Evolutionary conservation across 1,140 invertebrate genomes (phyloP).

Genomic region (Macrostomum lignano): DNA sequence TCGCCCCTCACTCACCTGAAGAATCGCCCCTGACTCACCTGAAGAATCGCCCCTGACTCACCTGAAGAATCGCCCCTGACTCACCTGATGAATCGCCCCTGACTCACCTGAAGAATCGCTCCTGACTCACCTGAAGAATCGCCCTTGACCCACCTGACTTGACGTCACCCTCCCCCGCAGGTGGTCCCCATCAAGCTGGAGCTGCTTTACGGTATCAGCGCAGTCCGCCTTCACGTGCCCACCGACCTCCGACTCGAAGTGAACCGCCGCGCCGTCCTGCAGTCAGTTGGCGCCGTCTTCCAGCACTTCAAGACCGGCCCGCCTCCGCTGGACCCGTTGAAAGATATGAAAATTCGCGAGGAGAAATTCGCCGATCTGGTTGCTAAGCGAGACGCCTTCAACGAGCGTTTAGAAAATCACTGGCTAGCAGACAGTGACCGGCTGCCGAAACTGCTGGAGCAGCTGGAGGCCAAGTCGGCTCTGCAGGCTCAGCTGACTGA

Average conservation of each 20-base stretch:
- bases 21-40: too few species aligned
- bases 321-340: neutral
- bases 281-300: neutral
- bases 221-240: conserved; percentile 1
- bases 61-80: too few species aligned
- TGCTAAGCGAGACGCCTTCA: neutral
- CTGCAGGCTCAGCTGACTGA: conserved; percentile 1
- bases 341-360: neutral
- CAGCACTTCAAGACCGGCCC: neutral
- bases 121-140: too few species aligned
- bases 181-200: conserved; percentile 1
- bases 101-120: too few species aligned
- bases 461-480: neutral
- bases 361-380: neutral
- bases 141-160: too few species aligned
- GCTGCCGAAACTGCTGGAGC: neutral
- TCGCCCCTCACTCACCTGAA: too few species aligned
- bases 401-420: neutral
- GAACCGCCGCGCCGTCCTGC: neutral
- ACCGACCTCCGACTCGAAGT: neutral
- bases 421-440: neutral
- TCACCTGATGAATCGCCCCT: too few species aligned
- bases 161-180: too few species aligned
- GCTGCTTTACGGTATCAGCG: neutral
- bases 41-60: too few species aligned